A percentile compares a stretch with the other conserved stretches of the same genome.
Evolutionary conservation across 1,140 invertebrate genomes (phyloP).

Genomic region (Tachypleus tridentatus): DNA sequence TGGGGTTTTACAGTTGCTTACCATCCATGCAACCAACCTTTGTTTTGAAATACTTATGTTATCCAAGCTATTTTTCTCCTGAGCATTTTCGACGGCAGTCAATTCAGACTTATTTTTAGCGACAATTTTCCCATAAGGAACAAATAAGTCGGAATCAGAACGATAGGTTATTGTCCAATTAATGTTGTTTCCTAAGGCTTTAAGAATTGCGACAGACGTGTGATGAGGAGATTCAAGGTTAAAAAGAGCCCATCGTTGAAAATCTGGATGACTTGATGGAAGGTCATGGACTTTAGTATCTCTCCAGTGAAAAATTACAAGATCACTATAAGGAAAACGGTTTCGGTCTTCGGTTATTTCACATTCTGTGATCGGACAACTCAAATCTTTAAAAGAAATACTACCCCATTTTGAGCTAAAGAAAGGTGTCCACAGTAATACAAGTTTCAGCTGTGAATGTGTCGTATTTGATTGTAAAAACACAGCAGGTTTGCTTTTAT

Average conservation of each 20-base stretch:
- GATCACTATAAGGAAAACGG: background rate
- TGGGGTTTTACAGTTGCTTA: constrained; percentile 45
- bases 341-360: background rate
- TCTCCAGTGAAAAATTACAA: background rate
- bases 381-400: background rate
- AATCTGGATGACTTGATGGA: constrained; percentile 8
- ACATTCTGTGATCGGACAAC: background rate
- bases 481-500: too few species aligned
- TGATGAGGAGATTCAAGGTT: constrained; percentile 25
- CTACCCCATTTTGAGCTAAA: too few species aligned
- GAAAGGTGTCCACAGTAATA: too few species aligned
- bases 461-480: too few species aligned
- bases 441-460: too few species aligned
- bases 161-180: constrained; percentile 50
- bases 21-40: constrained; percentile 44
- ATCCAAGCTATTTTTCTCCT: too few species aligned
- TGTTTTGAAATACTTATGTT: constrained; percentile 20
- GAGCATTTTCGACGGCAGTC: background rate
- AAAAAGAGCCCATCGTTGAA: constrained; percentile 24
- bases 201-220: constrained; percentile 18
- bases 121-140: constrained; percentile 14
- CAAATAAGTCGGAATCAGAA: constrained; percentile 40
- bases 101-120: background rate
- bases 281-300: constrained; percentile 12
- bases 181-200: constrained; percentile 30